Conservation (phyloP, 2,888 invertebrate genomes). For the Laothoe populi region DNA sequence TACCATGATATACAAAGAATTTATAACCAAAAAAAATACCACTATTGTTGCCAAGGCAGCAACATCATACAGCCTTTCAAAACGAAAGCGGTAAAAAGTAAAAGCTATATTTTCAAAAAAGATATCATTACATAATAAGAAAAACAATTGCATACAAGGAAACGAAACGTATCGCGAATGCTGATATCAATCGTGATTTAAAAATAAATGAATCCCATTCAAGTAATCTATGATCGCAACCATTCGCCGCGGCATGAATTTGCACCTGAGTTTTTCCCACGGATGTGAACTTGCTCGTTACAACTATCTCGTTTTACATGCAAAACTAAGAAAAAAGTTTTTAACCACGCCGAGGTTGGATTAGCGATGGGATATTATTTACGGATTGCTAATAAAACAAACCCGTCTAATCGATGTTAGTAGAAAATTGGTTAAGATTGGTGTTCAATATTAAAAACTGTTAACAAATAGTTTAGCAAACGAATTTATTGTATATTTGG, state of each 20-base stretch:
- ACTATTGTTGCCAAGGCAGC: neutral
- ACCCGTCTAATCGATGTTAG: constrained; percentile 23
- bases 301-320: constrained; percentile 35
- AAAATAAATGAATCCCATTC: constrained; percentile 40
- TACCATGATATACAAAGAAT: neutral
- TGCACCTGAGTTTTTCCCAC: constrained; percentile 61
- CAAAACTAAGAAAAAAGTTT: constrained; percentile 25
- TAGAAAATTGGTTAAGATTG: constrained; percentile 20
- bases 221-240: constrained; percentile 57
- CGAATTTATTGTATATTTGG: constrained; percentile 11
- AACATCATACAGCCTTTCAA: neutral
- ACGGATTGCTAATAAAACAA: constrained; percentile 25
- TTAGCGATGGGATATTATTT: constrained; percentile 27
- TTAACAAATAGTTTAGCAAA: constrained; percentile 15
- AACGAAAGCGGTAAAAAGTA: neutral
- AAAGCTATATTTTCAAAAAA: neutral
- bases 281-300: constrained; percentile 51
- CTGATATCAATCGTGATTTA: constrained; percentile 52
- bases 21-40: neutral
- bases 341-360: constrained; percentile 32
- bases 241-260: constrained; percentile 62
- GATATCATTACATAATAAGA: constrained; percentile 16
- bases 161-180: constrained; percentile 52
- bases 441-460: constrained; percentile 20
- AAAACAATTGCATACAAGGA: constrained; percentile 29